Percentiles rank a stretch among this genome's conserved stretches.
These are phyloP conservation scores for Sylvicapra grimmia DNA, from an alignment of 2,113 vertebrate genomes.

Conservation along the genomic window DNA sequence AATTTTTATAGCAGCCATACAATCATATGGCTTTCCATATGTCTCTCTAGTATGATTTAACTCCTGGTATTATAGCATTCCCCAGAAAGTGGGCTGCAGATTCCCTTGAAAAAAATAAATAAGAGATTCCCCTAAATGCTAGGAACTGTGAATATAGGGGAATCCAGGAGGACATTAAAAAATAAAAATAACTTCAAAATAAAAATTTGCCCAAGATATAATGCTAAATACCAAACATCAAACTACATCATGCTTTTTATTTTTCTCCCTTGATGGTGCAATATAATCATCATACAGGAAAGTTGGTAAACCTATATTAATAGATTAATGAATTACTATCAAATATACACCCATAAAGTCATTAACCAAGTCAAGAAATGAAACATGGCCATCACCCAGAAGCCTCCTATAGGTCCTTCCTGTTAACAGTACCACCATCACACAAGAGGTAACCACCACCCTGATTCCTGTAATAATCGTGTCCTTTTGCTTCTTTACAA, in stretches of 20 bases:
- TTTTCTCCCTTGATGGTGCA: background rate
- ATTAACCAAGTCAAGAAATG: background rate
- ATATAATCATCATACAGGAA: background rate
- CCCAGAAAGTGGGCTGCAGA: background rate
- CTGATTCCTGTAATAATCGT: background rate
- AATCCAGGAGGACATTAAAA: background rate
- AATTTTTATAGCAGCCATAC: background rate
- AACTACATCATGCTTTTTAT: background rate
- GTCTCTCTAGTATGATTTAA: background rate
- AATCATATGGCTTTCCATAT: background rate
- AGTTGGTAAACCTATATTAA: background rate
- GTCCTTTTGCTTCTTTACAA: background rate
- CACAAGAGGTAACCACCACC: background rate
- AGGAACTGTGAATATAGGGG: background rate
- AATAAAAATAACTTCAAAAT: background rate
- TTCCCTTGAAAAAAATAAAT: background rate
- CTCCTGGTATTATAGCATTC: background rate
- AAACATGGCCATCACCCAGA: background rate
- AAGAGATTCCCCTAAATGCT: background rate
- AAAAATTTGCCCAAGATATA: background rate
- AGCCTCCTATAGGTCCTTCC: background rate
- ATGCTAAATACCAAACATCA: background rate
- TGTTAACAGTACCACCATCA: background rate
- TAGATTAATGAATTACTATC: background rate
- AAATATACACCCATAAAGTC: background rate